Conservation (phyloP, 2,797 vertebrate genomes). For the Naso thynnoides region DNA sequence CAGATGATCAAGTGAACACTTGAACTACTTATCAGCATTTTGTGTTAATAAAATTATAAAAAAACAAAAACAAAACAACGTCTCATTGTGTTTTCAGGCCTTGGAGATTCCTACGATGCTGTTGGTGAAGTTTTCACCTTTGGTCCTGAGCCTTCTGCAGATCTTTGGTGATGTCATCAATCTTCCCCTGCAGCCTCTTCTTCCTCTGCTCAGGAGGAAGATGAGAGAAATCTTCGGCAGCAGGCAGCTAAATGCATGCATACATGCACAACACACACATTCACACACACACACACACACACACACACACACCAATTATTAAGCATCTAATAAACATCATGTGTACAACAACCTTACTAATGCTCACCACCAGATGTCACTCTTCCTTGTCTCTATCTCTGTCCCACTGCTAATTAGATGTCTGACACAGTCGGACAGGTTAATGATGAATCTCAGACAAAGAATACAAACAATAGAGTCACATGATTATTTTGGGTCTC, state of each 20-base stretch:
- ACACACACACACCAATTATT: constrained; percentile 5
- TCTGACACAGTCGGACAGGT: constrained; percentile 9
- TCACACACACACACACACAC: constrained; percentile 14
- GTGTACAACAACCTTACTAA: not conserved
- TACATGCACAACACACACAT: constrained; percentile 35
- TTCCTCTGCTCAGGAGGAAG: constrained; percentile 95
- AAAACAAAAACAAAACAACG: not conserved
- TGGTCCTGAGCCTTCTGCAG: constrained; percentile 93
- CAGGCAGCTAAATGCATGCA: constrained; percentile 80
- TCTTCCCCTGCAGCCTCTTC: constrained; percentile 93
- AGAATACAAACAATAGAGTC: not conserved
- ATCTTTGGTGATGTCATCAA: constrained; percentile 92
- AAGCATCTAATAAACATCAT: not conserved
- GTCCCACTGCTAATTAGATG: not conserved
- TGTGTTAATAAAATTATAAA: not conserved
- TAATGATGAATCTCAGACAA: constrained; percentile 3
- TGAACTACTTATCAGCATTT: not conserved
- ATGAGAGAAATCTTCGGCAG: constrained; percentile 93
- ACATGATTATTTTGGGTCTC: not conserved
- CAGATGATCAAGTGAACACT: not conserved
- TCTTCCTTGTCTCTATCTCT: constrained; percentile 16
- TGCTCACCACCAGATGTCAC: constrained; percentile 60
- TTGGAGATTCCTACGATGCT: not conserved
- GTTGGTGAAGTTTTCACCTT: constrained; percentile 81
- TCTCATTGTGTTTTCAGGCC: not conserved